phyloP scores from a whole-genome alignment of 2,113 vertebrate species.

The Alexandromys fortis region DNA sequence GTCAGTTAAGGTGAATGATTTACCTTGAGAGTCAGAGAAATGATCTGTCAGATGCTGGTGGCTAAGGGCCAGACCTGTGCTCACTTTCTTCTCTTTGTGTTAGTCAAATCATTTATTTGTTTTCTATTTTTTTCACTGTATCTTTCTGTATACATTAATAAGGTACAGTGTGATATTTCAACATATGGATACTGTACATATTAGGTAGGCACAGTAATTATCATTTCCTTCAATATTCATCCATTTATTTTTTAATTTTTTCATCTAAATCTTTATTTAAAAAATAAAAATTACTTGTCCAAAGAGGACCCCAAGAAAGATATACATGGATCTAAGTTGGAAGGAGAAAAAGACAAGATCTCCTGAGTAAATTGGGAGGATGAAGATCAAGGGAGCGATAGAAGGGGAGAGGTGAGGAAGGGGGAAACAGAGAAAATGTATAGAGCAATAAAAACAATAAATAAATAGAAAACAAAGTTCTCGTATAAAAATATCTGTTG shows the following conservation, averaged over 20 bases:
- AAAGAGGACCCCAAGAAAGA: too few relatives aligned
- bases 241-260: neutral
- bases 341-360: too few relatives aligned
- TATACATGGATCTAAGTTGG: too few relatives aligned
- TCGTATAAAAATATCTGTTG: neutral
- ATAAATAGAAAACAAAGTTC: neutral
- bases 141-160: neutral
- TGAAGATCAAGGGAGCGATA: too few relatives aligned
- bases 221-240: neutral
- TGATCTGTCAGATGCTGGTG: neutral
- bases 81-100: neutral
- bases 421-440: too few relatives aligned
- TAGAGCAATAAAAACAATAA: too few relatives aligned
- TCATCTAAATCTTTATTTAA: constrained; percentile 3
- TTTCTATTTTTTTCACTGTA: neutral
- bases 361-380: too few relatives aligned
- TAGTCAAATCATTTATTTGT: too few relatives aligned
- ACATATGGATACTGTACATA: neutral
- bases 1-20: neutral
- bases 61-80: neutral
- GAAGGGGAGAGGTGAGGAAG: too few relatives aligned
- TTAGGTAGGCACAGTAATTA: neutral
- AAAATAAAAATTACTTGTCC: neutral
- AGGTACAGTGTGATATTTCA: neutral
- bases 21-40: neutral